Conservation (phyloP, 2,888 invertebrate species). For the Phytoseiulus persimilis region DNA sequence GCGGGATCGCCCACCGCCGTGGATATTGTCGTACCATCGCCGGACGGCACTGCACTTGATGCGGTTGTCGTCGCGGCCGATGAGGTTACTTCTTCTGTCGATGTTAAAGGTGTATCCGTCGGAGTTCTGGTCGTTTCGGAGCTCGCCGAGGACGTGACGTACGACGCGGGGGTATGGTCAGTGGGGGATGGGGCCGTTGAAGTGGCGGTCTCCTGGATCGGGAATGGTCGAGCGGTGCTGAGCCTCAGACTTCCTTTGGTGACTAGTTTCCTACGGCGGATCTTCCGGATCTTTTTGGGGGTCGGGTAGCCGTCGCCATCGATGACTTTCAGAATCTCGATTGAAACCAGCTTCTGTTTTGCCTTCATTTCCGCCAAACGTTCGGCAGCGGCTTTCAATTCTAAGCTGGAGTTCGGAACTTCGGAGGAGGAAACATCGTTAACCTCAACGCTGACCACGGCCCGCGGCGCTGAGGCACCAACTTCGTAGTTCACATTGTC, state of each 20-base stretch:
- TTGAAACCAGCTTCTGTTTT: constrained; percentile 8
- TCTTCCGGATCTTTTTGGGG: not conserved
- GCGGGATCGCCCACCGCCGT: too few species aligned
- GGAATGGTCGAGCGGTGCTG: not conserved
- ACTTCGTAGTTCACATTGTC: constrained; percentile 8
- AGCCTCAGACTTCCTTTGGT: constrained; percentile 7
- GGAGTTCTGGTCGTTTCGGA: too few species aligned
- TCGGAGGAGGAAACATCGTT: constrained; percentile 18
- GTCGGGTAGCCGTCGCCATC: not conserved
- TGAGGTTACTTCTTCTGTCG: too few species aligned
- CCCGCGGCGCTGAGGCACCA: constrained; percentile 7
- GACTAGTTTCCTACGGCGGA: constrained; percentile 22
- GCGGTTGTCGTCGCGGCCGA: too few species aligned
- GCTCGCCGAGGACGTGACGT: too few species aligned
- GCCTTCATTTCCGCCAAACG: constrained; percentile 10
- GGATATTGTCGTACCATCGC: not conserved
- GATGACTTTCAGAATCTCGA: constrained; percentile 21
- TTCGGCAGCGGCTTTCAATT: not conserved
- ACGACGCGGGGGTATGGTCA: too few species aligned
- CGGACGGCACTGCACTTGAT: too few species aligned
- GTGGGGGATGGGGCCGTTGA: too few species aligned
- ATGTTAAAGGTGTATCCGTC: too few species aligned
- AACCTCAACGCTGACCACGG: not conserved
- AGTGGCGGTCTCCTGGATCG: too few species aligned
- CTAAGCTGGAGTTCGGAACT: not conserved